Conservation (phyloP, 1,140 invertebrate species). For the Pentalonia nigronervosa region DNA sequence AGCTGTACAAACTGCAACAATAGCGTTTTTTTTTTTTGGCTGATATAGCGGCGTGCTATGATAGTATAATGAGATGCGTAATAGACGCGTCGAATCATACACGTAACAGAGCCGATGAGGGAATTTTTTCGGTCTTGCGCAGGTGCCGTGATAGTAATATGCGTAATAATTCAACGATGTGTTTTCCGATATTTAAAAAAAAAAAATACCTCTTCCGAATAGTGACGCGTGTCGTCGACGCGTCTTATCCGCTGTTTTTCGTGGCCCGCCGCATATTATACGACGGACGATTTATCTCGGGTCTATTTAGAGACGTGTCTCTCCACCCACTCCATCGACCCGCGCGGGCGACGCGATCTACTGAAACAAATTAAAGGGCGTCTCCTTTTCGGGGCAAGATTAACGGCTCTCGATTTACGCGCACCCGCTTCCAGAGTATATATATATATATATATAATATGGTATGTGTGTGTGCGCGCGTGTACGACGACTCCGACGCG, state of each 20-base stretch:
- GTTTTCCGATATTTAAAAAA: constrained; percentile 24
- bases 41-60: too few relatives aligned
- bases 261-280: background rate
- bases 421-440: background rate
- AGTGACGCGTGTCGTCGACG: background rate
- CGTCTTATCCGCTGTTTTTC: constrained; percentile 1
- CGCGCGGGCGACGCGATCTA: background rate
- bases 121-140: background rate
- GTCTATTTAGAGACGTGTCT: constrained; percentile 21
- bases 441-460: background rate
- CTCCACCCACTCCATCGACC: background rate
- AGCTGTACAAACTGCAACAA: too few relatives aligned
- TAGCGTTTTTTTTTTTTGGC: too few relatives aligned
- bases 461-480: background rate
- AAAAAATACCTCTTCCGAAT: background rate
- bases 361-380: constrained; percentile 56
- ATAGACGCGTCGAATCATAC: too few relatives aligned
- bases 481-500: background rate
- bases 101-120: background rate
- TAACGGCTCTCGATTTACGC: constrained; percentile 49
- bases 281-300: constrained; percentile 32
- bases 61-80: too few relatives aligned
- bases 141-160: background rate
- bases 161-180: background rate
- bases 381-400: constrained; percentile 42